Percentiles rank a stretch among this genome's conserved stretches.
Conservation (phyloP, 1,140 invertebrate genomes). For the Agrypnia vestita region DNA sequence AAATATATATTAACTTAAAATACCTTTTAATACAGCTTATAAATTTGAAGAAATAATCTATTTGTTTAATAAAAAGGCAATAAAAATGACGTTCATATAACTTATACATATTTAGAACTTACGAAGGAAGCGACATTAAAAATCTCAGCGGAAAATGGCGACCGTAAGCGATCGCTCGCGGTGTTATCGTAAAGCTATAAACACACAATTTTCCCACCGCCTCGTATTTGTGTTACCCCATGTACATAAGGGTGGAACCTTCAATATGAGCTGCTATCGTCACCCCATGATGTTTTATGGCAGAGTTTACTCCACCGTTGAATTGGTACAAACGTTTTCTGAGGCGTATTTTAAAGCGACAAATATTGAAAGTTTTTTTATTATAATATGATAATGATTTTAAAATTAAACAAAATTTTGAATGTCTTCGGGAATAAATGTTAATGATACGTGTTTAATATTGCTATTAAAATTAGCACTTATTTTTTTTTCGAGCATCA, state of each 20-base stretch:
- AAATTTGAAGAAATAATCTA: too few relatives aligned
- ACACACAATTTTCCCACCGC: slow-evolving; percentile 50
- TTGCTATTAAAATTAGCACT: too few relatives aligned
- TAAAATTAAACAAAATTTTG: too few relatives aligned
- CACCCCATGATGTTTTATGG: slow-evolving; percentile 47
- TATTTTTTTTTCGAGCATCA: too few relatives aligned
- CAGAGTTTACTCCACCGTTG: slow-evolving; percentile 11
- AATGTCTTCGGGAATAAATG: too few relatives aligned
- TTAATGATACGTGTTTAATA: too few relatives aligned
- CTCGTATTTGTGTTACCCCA: slow-evolving; percentile 35
- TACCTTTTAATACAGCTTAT: too few relatives aligned
- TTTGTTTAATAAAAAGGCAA: too few relatives aligned
- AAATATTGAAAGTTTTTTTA: too few relatives aligned
- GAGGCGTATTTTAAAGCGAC: neutral
- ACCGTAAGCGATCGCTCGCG: slow-evolving; percentile 53
- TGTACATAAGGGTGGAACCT: slow-evolving; percentile 46
- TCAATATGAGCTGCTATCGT: slow-evolving; percentile 51
- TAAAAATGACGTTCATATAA: too few relatives aligned
- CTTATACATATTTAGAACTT: neutral
- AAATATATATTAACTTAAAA: too few relatives aligned
- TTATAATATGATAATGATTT: too few relatives aligned
- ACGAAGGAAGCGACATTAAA: slow-evolving; percentile 18
- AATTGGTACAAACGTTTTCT: neutral
- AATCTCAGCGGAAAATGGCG: slow-evolving; percentile 29
- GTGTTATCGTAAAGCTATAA: slow-evolving; percentile 58